Evolutionary conservation across 1,140 invertebrate species (phyloP).

Genomic region (Penaeus vannamei): DNA sequence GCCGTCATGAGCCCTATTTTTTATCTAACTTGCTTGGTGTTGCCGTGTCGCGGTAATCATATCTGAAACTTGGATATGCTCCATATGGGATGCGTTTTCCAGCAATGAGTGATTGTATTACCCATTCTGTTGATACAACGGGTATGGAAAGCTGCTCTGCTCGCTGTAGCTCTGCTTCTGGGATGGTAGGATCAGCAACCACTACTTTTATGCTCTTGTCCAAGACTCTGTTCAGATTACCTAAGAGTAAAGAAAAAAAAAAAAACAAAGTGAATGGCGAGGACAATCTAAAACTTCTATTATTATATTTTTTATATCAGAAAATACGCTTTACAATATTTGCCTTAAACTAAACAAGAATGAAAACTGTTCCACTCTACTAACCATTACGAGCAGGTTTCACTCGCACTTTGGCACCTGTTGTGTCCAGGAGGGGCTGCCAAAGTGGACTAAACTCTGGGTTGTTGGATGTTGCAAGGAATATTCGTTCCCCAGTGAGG

Average conservation of each 20-base stretch:
- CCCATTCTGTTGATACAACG: slow-evolving; percentile 64
- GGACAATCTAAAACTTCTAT: neutral
- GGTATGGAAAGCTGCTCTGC: slow-evolving; percentile 60
- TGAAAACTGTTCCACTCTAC: neutral
- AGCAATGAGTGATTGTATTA: slow-evolving; percentile 63
- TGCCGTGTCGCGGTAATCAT: neutral
- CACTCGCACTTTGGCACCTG: slow-evolving; percentile 50
- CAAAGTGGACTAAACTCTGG: slow-evolving; percentile 50
- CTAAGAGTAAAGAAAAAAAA: slow-evolving; percentile 4
- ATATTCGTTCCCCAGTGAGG: slow-evolving; percentile 59
- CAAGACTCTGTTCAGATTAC: slow-evolving; percentile 60
- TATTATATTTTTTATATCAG: neutral
- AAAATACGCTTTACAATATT: too few relatives aligned
- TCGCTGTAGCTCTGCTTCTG: slow-evolving; percentile 52
- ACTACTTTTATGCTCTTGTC: slow-evolving; percentile 61
- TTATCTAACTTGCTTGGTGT: neutral
- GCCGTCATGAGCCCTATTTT: slow-evolving; percentile 2
- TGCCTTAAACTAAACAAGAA: neutral
- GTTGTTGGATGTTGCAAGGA: slow-evolving; percentile 59
- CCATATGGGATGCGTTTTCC: slow-evolving; percentile 46
- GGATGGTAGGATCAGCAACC: slow-evolving; percentile 58
- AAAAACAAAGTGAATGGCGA: neutral
- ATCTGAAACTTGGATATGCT: slow-evolving; percentile 47
- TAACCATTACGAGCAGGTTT: slow-evolving; percentile 44
- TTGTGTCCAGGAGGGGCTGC: slow-evolving; percentile 53